Base-by-base conservation (phyloP, 2,888 invertebrate genomes). In the Phengaris alcon region DNA sequence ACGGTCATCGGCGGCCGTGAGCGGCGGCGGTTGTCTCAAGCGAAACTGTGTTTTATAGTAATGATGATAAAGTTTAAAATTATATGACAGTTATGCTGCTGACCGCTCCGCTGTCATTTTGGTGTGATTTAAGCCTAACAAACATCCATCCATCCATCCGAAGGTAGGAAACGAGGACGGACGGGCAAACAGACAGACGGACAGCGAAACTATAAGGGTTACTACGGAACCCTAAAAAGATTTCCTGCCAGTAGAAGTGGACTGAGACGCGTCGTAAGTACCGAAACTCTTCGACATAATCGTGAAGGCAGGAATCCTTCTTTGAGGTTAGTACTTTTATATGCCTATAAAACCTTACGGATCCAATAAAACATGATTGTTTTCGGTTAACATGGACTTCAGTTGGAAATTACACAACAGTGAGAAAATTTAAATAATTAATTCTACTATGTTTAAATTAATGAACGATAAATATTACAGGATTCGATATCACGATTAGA, bases 321-420 rank as follows among this genome's bases (percentile, higher is more conserved):
- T 85, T 87, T 87, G 87, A 89, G 91, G 90, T 90, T 89, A 90
- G 87, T 88, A 87, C 89, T 91, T 92, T 92, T 90, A 91, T 91
- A 87, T 87, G 72, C 86, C 90, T 87, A 91, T 92, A 90, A 91
- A 91, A 89, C 84, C 88, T 92, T 91, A 91, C 86, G 92, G 89
- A 88, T 85, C 86, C 87, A 90, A 92, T 93, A 91, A 92, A 93
- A 90, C 93, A 92, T 90, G 89, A 93, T 92, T 91, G 93, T 91
- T 91, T 90, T 89, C 90, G 91, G 91, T 92, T 92, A 90, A 88
- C 89, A 87, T 89, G 84, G 88, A 85, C 85, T 76, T 79, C 75
- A 75, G 76, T 52, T 75, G 75, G 44, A 77, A 46, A 64, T 68
- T 64, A 51, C 57, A 35, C 73, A n/a, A 68, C 10, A 6, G 15